These are phyloP conservation scores for Enchytraeus crypticus DNA, from an alignment of 2,888 invertebrate genomes.

Conservation along the genomic window DNA sequence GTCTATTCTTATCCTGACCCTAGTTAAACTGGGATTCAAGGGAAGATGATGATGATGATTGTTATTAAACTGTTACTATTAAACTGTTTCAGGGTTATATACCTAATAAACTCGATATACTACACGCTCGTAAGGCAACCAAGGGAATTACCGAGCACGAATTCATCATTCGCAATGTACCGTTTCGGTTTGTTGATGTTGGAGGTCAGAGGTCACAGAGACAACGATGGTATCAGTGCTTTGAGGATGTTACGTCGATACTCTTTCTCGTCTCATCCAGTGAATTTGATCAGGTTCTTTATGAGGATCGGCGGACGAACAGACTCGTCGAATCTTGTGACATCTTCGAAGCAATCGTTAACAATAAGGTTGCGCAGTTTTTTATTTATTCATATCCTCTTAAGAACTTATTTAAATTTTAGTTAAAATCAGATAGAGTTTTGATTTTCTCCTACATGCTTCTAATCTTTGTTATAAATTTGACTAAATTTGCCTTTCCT, in stretches of 20 bases:
- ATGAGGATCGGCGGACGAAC: slow-evolving; percentile 88
- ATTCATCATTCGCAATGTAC: slow-evolving; percentile 65
- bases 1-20: no score
- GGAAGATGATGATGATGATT: no score
- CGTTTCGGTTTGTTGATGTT: slow-evolving; percentile 61
- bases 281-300: slow-evolving; percentile 91
- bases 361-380: no score
- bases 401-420: no score
- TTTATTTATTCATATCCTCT: no score
- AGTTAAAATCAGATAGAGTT: no score
- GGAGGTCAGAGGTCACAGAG: slow-evolving; percentile 92
- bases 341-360: slow-evolving; percentile 96
- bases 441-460: no score
- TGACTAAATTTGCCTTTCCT: no score
- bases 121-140: slow-evolving; percentile 93
- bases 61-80: background rate
- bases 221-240: slow-evolving; percentile 70
- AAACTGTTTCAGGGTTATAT: slow-evolving; percentile 62
- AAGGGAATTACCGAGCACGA: slow-evolving; percentile 91
- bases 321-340: slow-evolving; percentile 87
- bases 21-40: no score
- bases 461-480: no score
- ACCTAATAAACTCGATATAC: slow-evolving; percentile 86
- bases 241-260: slow-evolving; percentile 83
- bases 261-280: slow-evolving; percentile 92